phyloP scores from a whole-genome alignment of 2,888 invertebrate species.

The Molorchus minor region DNA sequence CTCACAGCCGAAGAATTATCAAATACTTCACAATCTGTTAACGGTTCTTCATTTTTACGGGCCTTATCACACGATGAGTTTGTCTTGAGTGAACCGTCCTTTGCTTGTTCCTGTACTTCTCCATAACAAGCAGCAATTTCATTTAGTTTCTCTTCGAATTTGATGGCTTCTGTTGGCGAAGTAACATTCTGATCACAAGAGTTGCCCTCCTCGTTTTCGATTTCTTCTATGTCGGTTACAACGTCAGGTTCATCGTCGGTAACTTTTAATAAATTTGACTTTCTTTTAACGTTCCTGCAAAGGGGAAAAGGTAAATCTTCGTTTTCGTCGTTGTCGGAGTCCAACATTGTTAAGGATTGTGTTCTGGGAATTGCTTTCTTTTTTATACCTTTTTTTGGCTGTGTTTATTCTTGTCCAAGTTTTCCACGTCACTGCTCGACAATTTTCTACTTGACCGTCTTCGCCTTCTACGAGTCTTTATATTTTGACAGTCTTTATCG shows the following conservation, averaged over 20 bases:
- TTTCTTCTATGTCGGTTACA: conserved; percentile 60
- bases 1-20: conserved; percentile 55
- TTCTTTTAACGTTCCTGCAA: conserved; percentile 46
- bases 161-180: conserved; percentile 33
- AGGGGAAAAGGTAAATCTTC: conserved; percentile 43
- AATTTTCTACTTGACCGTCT: conserved; percentile 40
- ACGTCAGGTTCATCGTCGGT: conserved; percentile 48
- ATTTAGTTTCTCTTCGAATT: conserved; percentile 43
- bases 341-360: conserved; percentile 36
- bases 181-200: conserved; percentile 44
- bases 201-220: conserved; percentile 55
- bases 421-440: conserved; percentile 54
- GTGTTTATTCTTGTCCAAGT: conserved; percentile 40
- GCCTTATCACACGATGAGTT: too few species aligned
- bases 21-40: conserved; percentile 65
- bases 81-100: too few species aligned
- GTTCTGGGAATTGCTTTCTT: conserved; percentile 23
- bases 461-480: conserved; percentile 45
- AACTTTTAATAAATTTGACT: conserved; percentile 36
- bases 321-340: conserved; percentile 50
- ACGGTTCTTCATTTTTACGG: conserved; percentile 50
- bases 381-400: too few species aligned
- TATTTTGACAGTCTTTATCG: conserved; percentile 41
- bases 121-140: conserved; percentile 46
- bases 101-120: conserved; percentile 2